phyloP scores from a whole-genome alignment of 2,113 vertebrate species.

The Bostrychus sinensis region DNA sequence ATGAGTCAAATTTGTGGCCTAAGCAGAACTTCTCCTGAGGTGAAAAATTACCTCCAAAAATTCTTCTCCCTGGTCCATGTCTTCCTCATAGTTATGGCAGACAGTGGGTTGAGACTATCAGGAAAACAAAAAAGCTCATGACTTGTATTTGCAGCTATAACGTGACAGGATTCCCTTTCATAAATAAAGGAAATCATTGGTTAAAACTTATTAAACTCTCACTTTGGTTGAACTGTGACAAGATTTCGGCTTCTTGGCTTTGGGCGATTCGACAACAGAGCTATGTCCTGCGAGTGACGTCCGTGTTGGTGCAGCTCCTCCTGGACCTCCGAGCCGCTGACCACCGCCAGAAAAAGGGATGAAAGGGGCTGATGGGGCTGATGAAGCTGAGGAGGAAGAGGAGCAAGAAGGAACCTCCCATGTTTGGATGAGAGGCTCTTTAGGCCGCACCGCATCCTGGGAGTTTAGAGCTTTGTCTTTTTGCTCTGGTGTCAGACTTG shows the following conservation, averaged over 20 bases:
- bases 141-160: too few relatives aligned
- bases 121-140: neutral
- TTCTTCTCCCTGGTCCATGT: slow-evolving; percentile 41
- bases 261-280: slow-evolving; percentile 84
- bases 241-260: slow-evolving; percentile 93
- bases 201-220: too few relatives aligned
- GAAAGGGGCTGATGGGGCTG: slow-evolving; percentile 48
- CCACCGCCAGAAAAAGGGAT: slow-evolving; percentile 80
- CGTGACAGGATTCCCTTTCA: too few relatives aligned
- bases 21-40: too few relatives aligned
- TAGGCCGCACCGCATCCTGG: slow-evolving; percentile 48
- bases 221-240: slow-evolving; percentile 75
- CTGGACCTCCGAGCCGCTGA: slow-evolving; percentile 73
- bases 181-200: too few relatives aligned
- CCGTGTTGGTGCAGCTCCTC: neutral
- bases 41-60: slow-evolving; percentile 65
- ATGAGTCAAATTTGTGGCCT: neutral
- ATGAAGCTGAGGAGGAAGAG: slow-evolving; percentile 14
- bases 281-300: slow-evolving; percentile 45
- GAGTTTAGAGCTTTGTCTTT: slow-evolving; percentile 18
- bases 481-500: slow-evolving; percentile 26
- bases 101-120: slow-evolving; percentile 34
- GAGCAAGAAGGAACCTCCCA: slow-evolving; percentile 16
- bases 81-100: slow-evolving; percentile 19
- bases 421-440: slow-evolving; percentile 14